phyloP scores from a whole-genome alignment of 2,113 vertebrate genomes.

The Poecilia latipinna region DNA sequence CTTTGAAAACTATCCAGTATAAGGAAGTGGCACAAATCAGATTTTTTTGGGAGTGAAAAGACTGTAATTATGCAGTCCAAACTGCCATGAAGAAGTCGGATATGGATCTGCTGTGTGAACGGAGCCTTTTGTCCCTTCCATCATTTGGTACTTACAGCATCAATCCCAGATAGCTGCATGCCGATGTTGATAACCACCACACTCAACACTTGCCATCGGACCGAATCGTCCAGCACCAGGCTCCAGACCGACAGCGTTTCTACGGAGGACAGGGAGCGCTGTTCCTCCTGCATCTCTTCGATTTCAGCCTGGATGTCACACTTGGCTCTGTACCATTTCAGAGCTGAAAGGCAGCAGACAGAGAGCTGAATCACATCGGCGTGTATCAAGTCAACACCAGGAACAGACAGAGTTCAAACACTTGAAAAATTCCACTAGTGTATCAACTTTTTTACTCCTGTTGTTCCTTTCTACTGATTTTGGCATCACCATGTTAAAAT shows the following conservation, averaged over 20 bases:
- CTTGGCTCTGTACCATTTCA: slow-evolving; percentile 83
- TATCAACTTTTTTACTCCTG: too few species aligned
- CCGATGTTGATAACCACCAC: slow-evolving; percentile 88
- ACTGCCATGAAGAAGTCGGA: too few species aligned
- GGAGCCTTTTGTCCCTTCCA: too few species aligned
- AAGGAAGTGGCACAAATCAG: too few species aligned
- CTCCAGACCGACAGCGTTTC: slow-evolving; percentile 81
- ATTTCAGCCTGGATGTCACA: slow-evolving; percentile 84
- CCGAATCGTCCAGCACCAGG: slow-evolving; percentile 78
- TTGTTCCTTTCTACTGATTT: too few species aligned
- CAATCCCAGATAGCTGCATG: slow-evolving; percentile 92
- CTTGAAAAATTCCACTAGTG: too few species aligned
- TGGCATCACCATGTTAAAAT: too few species aligned
- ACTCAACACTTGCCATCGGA: slow-evolving; percentile 87
- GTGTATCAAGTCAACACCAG: background rate
- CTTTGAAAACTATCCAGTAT: too few species aligned
- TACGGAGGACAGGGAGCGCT: slow-evolving; percentile 80
- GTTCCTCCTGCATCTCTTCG: slow-evolving; percentile 90
- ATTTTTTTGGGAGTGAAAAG: too few species aligned
- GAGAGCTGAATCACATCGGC: background rate
- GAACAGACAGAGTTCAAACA: too few species aligned
- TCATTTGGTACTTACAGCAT: slow-evolving; percentile 82
- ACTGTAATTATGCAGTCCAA: too few species aligned
- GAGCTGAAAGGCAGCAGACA: slow-evolving; percentile 68
- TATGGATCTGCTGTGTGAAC: too few species aligned